Base-by-base conservation (phyloP, 2,113 vertebrate genomes). In the Podarcis muralis region DNA sequence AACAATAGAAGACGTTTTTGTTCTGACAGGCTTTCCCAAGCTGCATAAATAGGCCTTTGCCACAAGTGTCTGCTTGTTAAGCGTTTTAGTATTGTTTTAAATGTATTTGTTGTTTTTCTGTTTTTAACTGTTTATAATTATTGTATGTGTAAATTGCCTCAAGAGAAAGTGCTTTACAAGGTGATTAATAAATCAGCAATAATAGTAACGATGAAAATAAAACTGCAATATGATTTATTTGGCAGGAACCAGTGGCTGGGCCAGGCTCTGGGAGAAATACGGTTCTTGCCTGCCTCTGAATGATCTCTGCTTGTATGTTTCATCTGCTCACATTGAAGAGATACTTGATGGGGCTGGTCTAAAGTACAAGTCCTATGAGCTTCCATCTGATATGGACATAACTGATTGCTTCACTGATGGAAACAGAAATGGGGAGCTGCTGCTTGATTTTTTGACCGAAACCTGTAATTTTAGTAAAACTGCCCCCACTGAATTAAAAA, bases 391-490 rank as follows among this genome's bases (percentile, higher is more conserved):
- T 40, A 93, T 99, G 97, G 98, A 99, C 68, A 98, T 99, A 95
- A 98, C 97, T 0, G 98, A 98, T 92, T 99, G 98, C 91, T 99
- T 99, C 93, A 93, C 89, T 15, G 96, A 98, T 57, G 98, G 98
- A 2, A 96, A 97, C 80, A 94, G 96, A 92, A 97, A 97, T 9
- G 98, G 98, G 86, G 98, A 98, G 53, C 91, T 99, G 40, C 94
- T 99, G 91, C 95, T 98, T 82, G 99, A 99, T 93, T 99, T 99
- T 94, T 96, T 99, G 92, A 99, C 98, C 0, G 97, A 98, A 95
- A 97, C 97, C 13, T 85, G 87, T 62, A 91, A 98, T 32, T 99
- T 99, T 93, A 97, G 90, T 85, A 96, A 95, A 91, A 97, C 93
- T 4, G 98, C 98, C 68, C 95, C 98, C 25, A 94, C 96, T 37